Conservation (phyloP, 2,888 invertebrate genomes). For the Ecliptopera silaceata region DNA sequence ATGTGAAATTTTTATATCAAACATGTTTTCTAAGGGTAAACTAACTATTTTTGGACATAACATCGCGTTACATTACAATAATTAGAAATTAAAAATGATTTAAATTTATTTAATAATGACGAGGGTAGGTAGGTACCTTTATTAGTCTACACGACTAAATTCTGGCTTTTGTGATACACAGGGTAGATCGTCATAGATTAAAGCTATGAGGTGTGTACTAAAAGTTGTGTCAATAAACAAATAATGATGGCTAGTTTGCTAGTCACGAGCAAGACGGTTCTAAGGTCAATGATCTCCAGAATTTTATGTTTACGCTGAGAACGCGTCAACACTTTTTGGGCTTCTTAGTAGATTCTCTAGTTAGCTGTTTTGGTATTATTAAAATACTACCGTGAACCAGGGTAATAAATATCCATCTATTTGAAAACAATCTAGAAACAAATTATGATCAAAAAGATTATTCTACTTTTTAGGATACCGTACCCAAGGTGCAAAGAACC, state of each 20-base stretch:
- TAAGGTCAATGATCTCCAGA: constrained; percentile 38
- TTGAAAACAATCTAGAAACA: not conserved
- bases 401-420: not conserved
- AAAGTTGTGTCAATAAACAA: constrained; percentile 36
- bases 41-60: too few species aligned
- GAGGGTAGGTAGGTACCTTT: too few species aligned
- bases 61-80: too few species aligned
- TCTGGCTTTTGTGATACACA: not conserved
- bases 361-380: not conserved
- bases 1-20: too few species aligned
- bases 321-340: constrained; percentile 26
- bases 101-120: too few species aligned
- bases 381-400: too few species aligned
- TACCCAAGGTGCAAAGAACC: too few species aligned
- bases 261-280: constrained; percentile 31
- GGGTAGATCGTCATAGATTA: too few species aligned
- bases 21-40: not conserved
- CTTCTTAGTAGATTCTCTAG: not conserved
- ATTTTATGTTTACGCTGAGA: constrained; percentile 23
- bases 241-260: constrained; percentile 34
- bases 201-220: constrained; percentile 17
- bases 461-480: too few species aligned
- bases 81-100: too few species aligned
- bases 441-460: too few species aligned
- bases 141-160: too few species aligned